phyloP scores from a whole-genome alignment of 2,888 invertebrate species.

The Leucania comma region DNA sequence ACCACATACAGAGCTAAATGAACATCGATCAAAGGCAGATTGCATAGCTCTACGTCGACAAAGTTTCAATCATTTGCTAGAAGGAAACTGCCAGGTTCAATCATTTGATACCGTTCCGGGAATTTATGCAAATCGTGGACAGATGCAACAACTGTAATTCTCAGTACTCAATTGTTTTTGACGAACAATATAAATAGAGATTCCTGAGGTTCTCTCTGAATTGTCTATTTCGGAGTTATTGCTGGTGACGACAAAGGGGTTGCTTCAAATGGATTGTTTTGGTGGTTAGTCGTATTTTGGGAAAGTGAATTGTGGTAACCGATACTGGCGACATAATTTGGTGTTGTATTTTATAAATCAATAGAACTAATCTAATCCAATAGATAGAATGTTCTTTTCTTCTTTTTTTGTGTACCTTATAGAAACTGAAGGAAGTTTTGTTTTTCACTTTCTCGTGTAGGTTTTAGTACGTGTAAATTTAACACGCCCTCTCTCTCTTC shows the following conservation, averaged over 20 bases:
- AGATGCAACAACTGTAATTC: conserved; percentile 36
- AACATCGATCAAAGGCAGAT: conserved; percentile 34
- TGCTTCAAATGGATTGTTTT: background rate
- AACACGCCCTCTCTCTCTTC: no score
- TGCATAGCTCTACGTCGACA: conserved; percentile 12
- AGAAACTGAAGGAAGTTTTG: no score
- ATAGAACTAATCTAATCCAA: no score
- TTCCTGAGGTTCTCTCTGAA: conserved; percentile 6
- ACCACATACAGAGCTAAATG: conserved; percentile 17
- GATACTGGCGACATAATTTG: background rate
- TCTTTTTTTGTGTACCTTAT: no score
- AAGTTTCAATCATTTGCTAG: conserved; percentile 41
- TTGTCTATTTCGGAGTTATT: conserved; percentile 2
- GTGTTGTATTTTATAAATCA: no score
- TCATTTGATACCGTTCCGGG: conserved; percentile 43
- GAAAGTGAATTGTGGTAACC: background rate
- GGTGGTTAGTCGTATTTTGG: conserved; percentile 4
- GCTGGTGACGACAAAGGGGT: conserved; percentile 6
- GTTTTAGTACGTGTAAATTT: no score
- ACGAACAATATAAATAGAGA: conserved; percentile 15
- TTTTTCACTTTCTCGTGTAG: no score
- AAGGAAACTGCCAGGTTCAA: conserved; percentile 47
- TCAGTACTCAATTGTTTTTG: conserved; percentile 3
- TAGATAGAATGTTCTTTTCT: no score
- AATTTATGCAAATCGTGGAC: conserved; percentile 52